These are phyloP conservation scores for Drosophila ogumai DNA, from an alignment of 1,140 invertebrate species.

Conservation along the genomic window DNA sequence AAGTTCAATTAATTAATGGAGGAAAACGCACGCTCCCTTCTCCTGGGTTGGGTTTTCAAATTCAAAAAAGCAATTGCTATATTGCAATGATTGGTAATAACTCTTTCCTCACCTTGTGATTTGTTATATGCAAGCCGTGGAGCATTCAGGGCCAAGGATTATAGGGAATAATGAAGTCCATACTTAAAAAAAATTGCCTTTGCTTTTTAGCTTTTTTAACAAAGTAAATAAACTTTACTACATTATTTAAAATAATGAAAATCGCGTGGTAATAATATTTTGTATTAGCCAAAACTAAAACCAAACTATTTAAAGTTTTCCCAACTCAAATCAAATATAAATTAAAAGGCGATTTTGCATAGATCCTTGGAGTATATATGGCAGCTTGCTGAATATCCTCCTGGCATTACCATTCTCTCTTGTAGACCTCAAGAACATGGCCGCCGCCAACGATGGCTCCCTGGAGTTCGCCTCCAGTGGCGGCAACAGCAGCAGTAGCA, in stretches of 20 bases:
- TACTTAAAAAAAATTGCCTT: neutral
- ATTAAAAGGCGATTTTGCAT: constrained; percentile 7
- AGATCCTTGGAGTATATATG: constrained; percentile 15
- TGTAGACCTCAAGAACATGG: constrained; percentile 81
- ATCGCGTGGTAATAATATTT: neutral
- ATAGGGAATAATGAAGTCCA: neutral
- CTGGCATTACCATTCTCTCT: constrained; percentile 57
- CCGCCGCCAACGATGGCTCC: constrained; percentile 73
- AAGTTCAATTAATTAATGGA: constrained; percentile 20
- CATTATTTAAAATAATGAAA: neutral
- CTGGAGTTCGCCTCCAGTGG: constrained; percentile 69
- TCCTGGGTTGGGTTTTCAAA: constrained; percentile 6
- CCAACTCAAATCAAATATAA: neutral
- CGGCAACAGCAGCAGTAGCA: constrained; percentile 52
- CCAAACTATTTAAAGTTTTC: neutral
- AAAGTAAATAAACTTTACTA: too few species aligned
- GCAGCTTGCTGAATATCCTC: constrained; percentile 25
- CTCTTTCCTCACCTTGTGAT: constrained; percentile 1
- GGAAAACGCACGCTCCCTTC: constrained; percentile 10
- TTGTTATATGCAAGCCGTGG: neutral
- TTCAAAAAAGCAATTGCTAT: constrained; percentile 13
- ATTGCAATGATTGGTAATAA: constrained; percentile 7
- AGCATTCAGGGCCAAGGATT: neutral
- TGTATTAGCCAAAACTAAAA: neutral
- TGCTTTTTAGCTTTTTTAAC: constrained; percentile 3